Base-by-base conservation (phyloP, 1,140 invertebrate species). In the Plutomurus gul region DNA sequence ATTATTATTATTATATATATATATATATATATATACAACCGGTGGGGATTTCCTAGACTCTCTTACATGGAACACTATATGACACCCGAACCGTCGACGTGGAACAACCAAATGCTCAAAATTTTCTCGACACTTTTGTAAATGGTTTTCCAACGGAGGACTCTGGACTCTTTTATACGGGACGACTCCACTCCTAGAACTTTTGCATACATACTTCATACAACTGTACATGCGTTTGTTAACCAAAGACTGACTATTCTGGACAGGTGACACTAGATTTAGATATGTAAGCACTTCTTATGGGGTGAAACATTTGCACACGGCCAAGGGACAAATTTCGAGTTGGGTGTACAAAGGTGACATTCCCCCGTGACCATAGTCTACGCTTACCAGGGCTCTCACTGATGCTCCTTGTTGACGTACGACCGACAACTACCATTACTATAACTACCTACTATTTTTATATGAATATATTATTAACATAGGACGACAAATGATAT, bases 181-280 rank as follows among this genome's bases (percentile, higher is more conserved):
- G 77, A 79, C 81, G 75, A 78, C 77, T 74, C 73, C 25, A 47
- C 65, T 73, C 36, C 27, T 30, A 76, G 16, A 78, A 18, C 77
- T 82, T 79, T 82, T 79, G 47, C 56, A 76, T 47, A 79, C 77
- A 56, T 70, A 82, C 78, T 82, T 80, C 76, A 75, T 76, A 77
- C 76, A 78, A 81, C 82, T 82, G 80, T 82, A 82, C 78, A 80
- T 73, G 79, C 74, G 73, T 76, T 83, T 75, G 47, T 73, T 80
- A 81, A 81, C 79, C 82, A 83, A 83, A 83, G 82, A 83, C 82
- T 83, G 82, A 83, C 82, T 75, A 77, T 79, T 80, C 47, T 73
- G 77, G 81, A 82, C 81, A 79, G 65, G 74, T 75, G 81, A 82
- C 81, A 78, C 56, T 65, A 65, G 56, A 65, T 65, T 65, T 65